These are phyloP conservation scores for Eupithecia abbreviata DNA, from an alignment of 2,888 invertebrate species.

Conservation along the genomic window DNA sequence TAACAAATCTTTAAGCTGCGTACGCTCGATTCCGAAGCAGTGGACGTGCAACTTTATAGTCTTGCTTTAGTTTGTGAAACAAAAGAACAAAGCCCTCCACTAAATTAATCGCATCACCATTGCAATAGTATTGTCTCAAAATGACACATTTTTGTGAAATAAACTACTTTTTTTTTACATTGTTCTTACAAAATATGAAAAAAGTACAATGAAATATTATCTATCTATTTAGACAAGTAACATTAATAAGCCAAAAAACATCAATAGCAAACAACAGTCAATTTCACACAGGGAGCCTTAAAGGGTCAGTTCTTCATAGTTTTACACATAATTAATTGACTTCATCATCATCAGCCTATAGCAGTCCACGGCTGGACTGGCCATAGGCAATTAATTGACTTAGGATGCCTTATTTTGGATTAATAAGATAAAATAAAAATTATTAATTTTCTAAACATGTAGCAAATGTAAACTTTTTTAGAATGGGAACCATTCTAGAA, in stretches of 20 bases:
- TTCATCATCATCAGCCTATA: too few relatives aligned
- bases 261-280: background rate
- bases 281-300: background rate
- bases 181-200: too few relatives aligned
- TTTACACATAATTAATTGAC: background rate
- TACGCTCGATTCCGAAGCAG: too few relatives aligned
- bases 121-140: too few relatives aligned
- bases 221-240: background rate
- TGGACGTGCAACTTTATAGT: background rate
- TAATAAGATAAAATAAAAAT: background rate
- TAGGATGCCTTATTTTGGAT: background rate
- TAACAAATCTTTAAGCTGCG: too few relatives aligned
- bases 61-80: background rate
- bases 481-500: background rate
- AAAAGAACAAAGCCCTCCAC: background rate
- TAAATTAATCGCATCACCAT: too few relatives aligned
- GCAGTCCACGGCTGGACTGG: too few relatives aligned
- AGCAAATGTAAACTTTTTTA: background rate
- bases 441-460: background rate
- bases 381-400: too few relatives aligned
- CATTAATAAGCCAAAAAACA: background rate
- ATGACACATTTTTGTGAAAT: too few relatives aligned
- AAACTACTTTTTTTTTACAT: too few relatives aligned
- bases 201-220: too few relatives aligned
- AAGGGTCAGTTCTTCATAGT: background rate